Percentiles rank a stretch among this genome's conserved stretches.
Evolutionary conservation across 2,888 invertebrate genomes (phyloP).

Genomic region (Phlogophora meticulosa): DNA sequence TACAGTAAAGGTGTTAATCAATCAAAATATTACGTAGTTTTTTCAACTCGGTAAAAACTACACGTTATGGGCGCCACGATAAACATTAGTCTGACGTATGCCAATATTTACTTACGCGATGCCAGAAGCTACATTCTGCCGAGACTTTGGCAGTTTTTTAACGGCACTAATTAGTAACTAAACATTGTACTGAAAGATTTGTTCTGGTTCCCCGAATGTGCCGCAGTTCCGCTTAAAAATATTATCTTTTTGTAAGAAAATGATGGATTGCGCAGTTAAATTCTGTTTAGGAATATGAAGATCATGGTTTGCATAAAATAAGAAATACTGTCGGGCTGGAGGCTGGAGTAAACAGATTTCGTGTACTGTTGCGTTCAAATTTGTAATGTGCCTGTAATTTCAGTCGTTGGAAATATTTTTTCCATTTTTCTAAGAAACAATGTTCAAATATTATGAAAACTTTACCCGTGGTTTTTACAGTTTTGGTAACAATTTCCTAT

Average conservation of each 20-base stretch:
- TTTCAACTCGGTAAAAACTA: conserved; percentile 22
- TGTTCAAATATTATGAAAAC: conserved; percentile 4
- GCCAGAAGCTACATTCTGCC: conserved; percentile 67
- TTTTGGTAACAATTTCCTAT: conserved; percentile 10
- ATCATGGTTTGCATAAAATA: conserved; percentile 50
- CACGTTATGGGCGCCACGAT: conserved; percentile 22
- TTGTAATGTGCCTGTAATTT: conserved; percentile 38
- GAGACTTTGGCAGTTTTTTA: conserved; percentile 69
- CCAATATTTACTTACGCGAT: conserved; percentile 67
- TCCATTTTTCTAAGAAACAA: conserved; percentile 26
- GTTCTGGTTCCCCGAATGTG: conserved; percentile 66
- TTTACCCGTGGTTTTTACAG: background rate
- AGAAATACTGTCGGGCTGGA: conserved; percentile 38
- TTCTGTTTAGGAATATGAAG: conserved; percentile 28
- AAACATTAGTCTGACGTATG: conserved; percentile 53
- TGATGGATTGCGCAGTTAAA: conserved; percentile 37
- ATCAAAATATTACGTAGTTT: conserved; percentile 27
- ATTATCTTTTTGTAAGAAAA: conserved; percentile 25
- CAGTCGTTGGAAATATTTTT: conserved; percentile 17
- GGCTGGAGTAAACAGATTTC: conserved; percentile 30
- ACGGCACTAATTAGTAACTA: conserved; percentile 74
- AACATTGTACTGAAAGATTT: conserved; percentile 70
- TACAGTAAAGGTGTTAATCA: conserved; percentile 22
- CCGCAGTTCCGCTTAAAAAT: conserved; percentile 24
- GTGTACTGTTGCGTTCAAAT: conserved; percentile 35